Evolutionary conservation across 2,113 vertebrate species (phyloP), one percentile per base, ranked within the genome.

Genomic region (Platichthys stellatus): DNA sequence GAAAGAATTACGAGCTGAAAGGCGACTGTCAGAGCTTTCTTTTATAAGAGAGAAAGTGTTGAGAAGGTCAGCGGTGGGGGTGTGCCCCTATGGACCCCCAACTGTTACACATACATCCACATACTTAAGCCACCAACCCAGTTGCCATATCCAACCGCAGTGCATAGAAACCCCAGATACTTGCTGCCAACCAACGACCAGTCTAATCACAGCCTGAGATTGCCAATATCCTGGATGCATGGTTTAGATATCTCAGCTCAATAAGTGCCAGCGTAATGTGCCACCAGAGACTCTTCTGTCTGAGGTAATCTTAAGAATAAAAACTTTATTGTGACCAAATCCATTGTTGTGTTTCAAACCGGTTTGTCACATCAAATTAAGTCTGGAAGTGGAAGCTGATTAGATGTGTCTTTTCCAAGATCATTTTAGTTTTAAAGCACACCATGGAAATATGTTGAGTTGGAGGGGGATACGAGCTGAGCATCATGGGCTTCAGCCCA

Each of bases 211-310:
- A 69, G 80, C 78, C 63, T 77, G 71, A 69, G 75, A 88, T 87
- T 87, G 77, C 81, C 87, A 90, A 67, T 88, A 86, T 87, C 84
- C 86, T 88, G 76, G 72, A 92, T 80, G 61, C 61, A 49, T 54
- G 79, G 75, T 90, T 89, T 82, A 84, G 86, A 80, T 78, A 88
- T 92, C 79, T 76, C 68, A 82, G 79, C 78, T 86, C 68, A 28
- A 59, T 77, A 72, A 74, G 74, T 79, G 82, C 74, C 87, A 89
- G 78, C 35, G n/a, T 84, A 69, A 82, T 75, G 54, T 87, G 85
- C 76, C 89, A 88, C 87, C 56, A 63, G 88, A 86, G 85, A 83
- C 60, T 81, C 40, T 13, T 82, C 72, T 89, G 82, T 90, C 66
- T 28, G 70, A 77, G 45, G 76, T 74, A 59, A 85, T 88, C 84